Evolutionary conservation across 1,140 invertebrate species (phyloP).

Genomic region (Drosophila nikananu): DNA sequence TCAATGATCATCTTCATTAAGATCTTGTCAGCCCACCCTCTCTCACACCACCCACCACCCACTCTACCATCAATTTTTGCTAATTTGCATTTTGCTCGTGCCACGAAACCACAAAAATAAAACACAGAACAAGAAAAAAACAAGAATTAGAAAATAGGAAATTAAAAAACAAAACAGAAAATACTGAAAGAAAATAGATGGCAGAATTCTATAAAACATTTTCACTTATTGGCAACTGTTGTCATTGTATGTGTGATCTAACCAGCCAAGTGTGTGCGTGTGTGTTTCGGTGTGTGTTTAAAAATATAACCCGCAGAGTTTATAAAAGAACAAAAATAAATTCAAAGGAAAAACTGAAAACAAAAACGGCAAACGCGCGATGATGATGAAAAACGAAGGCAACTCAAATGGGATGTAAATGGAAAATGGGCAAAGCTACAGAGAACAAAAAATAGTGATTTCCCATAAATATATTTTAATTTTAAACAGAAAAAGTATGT

Average conservation of each 20-base stretch:
- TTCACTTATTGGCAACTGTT: conserved; percentile 56
- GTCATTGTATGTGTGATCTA: conserved; percentile 19
- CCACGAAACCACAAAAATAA: conserved; percentile 57
- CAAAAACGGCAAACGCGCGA: conserved; percentile 65
- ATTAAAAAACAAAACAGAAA: conserved; percentile 22
- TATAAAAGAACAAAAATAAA: conserved; percentile 80
- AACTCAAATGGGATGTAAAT: conserved; percentile 37
- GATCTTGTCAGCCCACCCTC: conserved; percentile 38
- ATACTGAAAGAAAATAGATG: conserved; percentile 18
- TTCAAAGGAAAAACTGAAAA: conserved; percentile 79
- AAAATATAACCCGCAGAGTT: conserved; percentile 80
- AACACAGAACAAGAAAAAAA: conserved; percentile 4
- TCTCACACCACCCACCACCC: conserved; percentile 3
- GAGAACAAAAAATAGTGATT: background rate
- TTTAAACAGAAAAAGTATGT: too few species aligned
- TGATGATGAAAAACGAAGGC: conserved; percentile 48
- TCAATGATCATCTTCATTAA: conserved; percentile 56
- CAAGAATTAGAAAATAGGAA: conserved; percentile 19
- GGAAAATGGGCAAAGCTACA: conserved; percentile 20
- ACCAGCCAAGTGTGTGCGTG: conserved; percentile 19
- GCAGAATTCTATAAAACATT: conserved; percentile 55
- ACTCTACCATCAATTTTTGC: conserved; percentile 36
- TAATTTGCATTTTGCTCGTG: conserved; percentile 74
- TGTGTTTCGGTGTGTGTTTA: conserved; percentile 48
- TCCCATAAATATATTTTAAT: background rate